Evolutionary conservation across 1,140 invertebrate genomes (phyloP), one percentile per base, ranked within the genome.

Genomic region (Thaumatotibia leucotreta): DNA sequence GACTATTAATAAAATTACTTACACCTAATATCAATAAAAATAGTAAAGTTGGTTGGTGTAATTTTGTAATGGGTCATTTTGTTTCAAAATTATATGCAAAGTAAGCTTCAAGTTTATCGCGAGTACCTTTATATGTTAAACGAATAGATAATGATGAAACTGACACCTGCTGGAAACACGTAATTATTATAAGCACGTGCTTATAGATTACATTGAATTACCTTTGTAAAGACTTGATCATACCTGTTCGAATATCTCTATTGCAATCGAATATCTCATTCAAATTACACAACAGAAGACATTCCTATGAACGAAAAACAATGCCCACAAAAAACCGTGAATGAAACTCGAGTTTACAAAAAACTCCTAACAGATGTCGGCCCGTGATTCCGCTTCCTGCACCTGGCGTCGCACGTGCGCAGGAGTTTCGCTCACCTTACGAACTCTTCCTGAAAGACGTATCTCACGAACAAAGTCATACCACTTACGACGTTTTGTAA

Each of bases 371-470:
- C 52, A 58, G 52, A 58, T 58, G 52, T 58, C 52, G 52, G 24
- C 24, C 52, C 52, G 52, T 29, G 52, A 58, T 58, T 58, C 52
- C 52, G 52, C 52, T 58, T 58, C 52, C 52, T 58, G 52, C 52
- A 58, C 52, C 52, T 58, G 52, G 52, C 52, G 6, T n/a, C 52
- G 52, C 52, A 58, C 52, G 52, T 58, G 52, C 52, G 23, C 52
- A 11, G 3, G 52, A 11, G 52, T 29, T 58, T 58, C 24, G 52
- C 52, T 58, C 24, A 58, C n/a, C n/a, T n/a, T n/a, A n/a, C n/a
- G n/a, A n/a, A n/a, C n/a, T n/a, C n/a, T n/a, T n/a, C 14, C n/a
- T n/a, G 14, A 39, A 39, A 11, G 35, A 39, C 35, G 35, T 39
- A 39, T 17, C n/a, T 39, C 4, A 14, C 11, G 11, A 39, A 39